A percentile compares a stretch with the other conserved stretches of the same genome.
Conservation (phyloP, 2,113 vertebrate genomes). For the Siphamia tubifer region DNA sequence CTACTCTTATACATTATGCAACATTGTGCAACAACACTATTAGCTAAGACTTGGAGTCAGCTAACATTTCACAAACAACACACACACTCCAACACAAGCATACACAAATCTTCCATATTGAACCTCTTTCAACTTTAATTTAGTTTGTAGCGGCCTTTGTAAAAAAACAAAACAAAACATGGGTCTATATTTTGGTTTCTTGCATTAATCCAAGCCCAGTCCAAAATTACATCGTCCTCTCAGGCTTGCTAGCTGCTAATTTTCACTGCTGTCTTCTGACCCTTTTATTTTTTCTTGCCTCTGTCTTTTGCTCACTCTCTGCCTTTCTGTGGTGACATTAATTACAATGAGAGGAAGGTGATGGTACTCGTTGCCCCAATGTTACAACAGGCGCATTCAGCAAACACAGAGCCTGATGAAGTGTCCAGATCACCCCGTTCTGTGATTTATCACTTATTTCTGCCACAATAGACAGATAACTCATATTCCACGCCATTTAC, state of each 20-base stretch:
- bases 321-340: conserved; percentile 47
- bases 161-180: no score
- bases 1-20: no score
- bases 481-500: conserved; percentile 36
- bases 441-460: conserved; percentile 60
- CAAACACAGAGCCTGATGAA: conserved; percentile 49
- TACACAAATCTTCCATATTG: no score
- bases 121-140: no score
- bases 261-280: conserved; percentile 31
- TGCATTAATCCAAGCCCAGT: conserved; percentile 16
- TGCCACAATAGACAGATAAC: conserved; percentile 42
- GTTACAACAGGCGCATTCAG: conserved; percentile 44
- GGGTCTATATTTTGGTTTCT: neutral
- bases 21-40: no score
- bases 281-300: conserved; percentile 7
- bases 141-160: neutral
- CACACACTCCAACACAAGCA: no score
- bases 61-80: no score
- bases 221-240: conserved; percentile 40
- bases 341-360: conserved; percentile 51
- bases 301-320: conserved; percentile 19
- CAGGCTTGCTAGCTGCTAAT: conserved; percentile 30
- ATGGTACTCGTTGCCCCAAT: conserved; percentile 33
- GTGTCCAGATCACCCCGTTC: conserved; percentile 38
- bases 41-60: no score